Percentiles rank a stretch among this genome's conserved stretches.
phyloP scores from a whole-genome alignment of 2,113 vertebrate species.

The human region GRCh38 chr22:49912501-49913000 shows the following conservation, averaged over 20 bases:
- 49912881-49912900: background rate
- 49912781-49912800: no score
- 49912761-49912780: no score
- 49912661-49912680: accelerated
- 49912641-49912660: accelerated
- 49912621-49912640: accelerated
- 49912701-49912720: no score
- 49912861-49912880: no score
- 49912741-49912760: no score
- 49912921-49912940: background rate
- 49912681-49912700: background rate
- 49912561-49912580: accelerated
- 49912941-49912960: background rate
- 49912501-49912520: accelerated
- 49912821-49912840: no score
- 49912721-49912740: no score
- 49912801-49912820: no score
- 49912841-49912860: no score
- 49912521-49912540: accelerated
- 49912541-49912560: background rate
- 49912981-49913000: accelerated
- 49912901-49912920: background rate
- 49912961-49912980: background rate
- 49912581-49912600: accelerated
- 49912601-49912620: background rate